Percentiles rank a stretch among this genome's conserved stretches.
phyloP scores from a whole-genome alignment of 1,140 invertebrate genomes.

The roundworm (Caenorhabditis elegans) region DNA sequence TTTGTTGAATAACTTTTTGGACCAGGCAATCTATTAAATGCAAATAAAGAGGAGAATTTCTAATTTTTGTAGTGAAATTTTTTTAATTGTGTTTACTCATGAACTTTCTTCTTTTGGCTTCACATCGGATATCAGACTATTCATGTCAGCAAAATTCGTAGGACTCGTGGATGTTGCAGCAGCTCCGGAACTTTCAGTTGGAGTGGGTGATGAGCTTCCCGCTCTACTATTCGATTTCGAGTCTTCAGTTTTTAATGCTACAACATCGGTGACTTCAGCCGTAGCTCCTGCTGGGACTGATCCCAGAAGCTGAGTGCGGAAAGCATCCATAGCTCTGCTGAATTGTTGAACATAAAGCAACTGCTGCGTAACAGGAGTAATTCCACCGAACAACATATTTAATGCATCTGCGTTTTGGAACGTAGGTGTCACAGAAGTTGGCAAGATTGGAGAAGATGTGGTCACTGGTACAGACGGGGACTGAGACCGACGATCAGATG shows the following conservation, averaged over 20 bases:
- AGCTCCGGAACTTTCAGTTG: neutral
- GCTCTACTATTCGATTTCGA: neutral
- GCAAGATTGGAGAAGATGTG: neutral
- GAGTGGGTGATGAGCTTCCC: neutral
- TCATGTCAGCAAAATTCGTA: slow-evolving; percentile 8
- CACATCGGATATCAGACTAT: neutral
- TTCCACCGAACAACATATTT: neutral
- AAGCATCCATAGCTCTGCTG: neutral
- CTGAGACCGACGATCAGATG: neutral
- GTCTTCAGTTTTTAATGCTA: neutral
- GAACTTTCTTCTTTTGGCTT: neutral
- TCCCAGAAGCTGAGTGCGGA: neutral
- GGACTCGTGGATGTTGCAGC: neutral
- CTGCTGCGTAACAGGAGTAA: neutral
- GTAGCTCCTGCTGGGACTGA: neutral
- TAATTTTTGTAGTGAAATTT: neutral
- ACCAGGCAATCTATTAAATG: slow-evolving; percentile 10
- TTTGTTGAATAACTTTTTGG: neutral
- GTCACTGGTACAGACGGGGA: neutral
- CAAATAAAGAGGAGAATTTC: neutral
- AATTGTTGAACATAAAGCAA: neutral
- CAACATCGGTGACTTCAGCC: neutral
- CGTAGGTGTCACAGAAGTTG: neutral
- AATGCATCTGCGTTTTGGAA: neutral
- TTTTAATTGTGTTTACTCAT: neutral